Base-by-base conservation (phyloP, 2,888 invertebrate genomes). In the Podotricha telesiphe region DNA sequence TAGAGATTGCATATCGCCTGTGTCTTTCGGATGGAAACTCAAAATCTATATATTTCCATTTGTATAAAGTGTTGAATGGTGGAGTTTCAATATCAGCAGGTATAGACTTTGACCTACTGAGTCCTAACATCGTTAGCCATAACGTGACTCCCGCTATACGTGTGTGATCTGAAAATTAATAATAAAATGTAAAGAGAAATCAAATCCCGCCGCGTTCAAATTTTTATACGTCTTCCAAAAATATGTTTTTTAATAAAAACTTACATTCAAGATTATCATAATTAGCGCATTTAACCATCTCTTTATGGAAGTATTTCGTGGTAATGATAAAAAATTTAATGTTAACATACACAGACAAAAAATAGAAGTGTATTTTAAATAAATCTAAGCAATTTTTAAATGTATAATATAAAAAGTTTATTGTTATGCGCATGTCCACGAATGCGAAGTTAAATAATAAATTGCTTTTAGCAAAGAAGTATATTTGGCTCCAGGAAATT, bases 41-140 rank as follows among this genome's bases (percentile, higher is more conserved):
- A 80, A 95, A 97, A 81, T 97, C 97, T 6, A 97, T 85, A 45
- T 94, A 92, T 73, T 95, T 95, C 97, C 97, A 97, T 69, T 95
- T 94, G 82, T 96, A 96, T 22, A 95, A 89, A 28, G 95, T 94
- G 76, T 80, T 92, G 74, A 95, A 94, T 0, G 94, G 94, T 0
- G 94, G 94, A 0, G 94, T 93, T 47, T 91, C 91, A 0, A 74
- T 78, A 73, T 87, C 91, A 2, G 94, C 94, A 0, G 88, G 86
- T n/a, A 85, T 72, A 0, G 84, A 78, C 76, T 89, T 90, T 40
- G 89, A 73, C 15, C 79, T 85, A 64, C 87, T 85, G n/a, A 89
- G 73, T 0, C 90, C 88, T 70, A 94, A 79, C 83, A 94, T 92
- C 2, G 94, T 78, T 69, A 94, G 83, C 88, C 94, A 94, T 64